Evolutionary conservation across 2,888 invertebrate species (phyloP), one percentile per base, ranked within the genome.

Genomic region (Mesorhabditis sp.): DNA sequence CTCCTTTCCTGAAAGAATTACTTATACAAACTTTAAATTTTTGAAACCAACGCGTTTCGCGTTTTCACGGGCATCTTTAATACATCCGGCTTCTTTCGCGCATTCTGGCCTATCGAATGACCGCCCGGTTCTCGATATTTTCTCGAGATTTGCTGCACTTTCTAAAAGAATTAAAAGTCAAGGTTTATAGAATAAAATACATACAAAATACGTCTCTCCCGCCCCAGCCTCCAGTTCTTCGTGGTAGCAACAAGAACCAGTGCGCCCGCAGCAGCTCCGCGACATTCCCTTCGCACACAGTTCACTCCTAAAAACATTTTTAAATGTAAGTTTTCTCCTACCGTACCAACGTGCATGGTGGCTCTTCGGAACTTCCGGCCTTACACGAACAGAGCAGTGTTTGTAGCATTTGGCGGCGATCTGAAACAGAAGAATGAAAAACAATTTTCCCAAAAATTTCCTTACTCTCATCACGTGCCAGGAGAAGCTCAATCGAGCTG

Each of bases 161-260:
- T 50, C 58, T 50, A 50, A n/a, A 50, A 50, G n/a, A 50, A 50
- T 50, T n/a, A 13, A 50, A 28, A 28, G 10, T 50, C 10, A 50
- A n/a, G n/a, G n/a, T 50, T n/a, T 50, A 50, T n/a, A 13, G 58
- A 50, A n/a, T 13, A 50, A 50, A n/a, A 10, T 50, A 50, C 58
- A 50, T 50, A 50, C 58, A 50, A 50, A 50, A n/a, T 50, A 50
- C 58, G 58, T 50, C n/a, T 50, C 58, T n/a, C 58, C 58, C 7
- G 58, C 58, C n/a, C 58, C 58, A 50, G 58, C 58, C 7, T 50
- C 58, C 10, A 13, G n/a, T 50, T 50, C 58, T n/a, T 50, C 58
- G 58, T 50, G 58, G 58, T 50, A 50, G 58, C 58, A 10, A 2
- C 58, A 50, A 50, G 58, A n/a, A 10, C 10, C 58, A 50, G 7